Conservation (phyloP, 2,797 vertebrate genomes). For the Urocyon cinereoargenteus region DNA sequence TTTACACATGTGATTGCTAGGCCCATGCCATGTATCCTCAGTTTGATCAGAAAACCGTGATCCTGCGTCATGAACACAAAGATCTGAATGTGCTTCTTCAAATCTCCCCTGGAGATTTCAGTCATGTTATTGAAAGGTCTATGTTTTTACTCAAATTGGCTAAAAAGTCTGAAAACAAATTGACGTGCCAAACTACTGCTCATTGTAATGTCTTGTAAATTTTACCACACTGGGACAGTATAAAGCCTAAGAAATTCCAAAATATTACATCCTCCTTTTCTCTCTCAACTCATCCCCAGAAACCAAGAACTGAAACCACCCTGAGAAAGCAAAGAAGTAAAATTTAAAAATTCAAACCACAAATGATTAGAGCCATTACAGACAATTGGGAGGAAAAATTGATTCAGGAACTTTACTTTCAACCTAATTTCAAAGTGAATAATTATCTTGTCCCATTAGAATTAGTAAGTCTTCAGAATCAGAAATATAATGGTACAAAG, state of each 20-base stretch:
- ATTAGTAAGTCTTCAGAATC: not conserved
- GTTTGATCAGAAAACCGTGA: not conserved
- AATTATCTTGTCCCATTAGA: not conserved
- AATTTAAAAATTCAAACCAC: not conserved
- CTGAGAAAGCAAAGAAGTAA: not conserved
- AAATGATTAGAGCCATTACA: constrained; percentile 25
- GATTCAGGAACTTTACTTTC: constrained; percentile 52
- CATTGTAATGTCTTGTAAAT: not conserved
- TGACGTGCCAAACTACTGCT: not conserved
- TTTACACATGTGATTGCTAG: not conserved
- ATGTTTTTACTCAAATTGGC: constrained; percentile 12
- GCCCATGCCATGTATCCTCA: not conserved
- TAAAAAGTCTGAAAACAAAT: not conserved
- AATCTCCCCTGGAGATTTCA: not conserved
- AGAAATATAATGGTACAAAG: not conserved
- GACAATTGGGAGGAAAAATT: not conserved
- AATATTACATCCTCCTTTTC: not conserved
- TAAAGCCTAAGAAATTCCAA: not conserved
- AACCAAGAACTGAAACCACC: constrained; percentile 46
- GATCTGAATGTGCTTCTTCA: constrained; percentile 18
- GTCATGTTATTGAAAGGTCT: constrained; percentile 21
- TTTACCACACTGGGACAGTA: not conserved
- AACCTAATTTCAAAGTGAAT: constrained; percentile 6
- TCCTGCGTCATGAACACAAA: not conserved
- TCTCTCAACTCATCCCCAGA: constrained; percentile 24